These are phyloP conservation scores for Silurus asotus DNA, from an alignment of 2,113 vertebrate species.

Conservation along the genomic window DNA sequence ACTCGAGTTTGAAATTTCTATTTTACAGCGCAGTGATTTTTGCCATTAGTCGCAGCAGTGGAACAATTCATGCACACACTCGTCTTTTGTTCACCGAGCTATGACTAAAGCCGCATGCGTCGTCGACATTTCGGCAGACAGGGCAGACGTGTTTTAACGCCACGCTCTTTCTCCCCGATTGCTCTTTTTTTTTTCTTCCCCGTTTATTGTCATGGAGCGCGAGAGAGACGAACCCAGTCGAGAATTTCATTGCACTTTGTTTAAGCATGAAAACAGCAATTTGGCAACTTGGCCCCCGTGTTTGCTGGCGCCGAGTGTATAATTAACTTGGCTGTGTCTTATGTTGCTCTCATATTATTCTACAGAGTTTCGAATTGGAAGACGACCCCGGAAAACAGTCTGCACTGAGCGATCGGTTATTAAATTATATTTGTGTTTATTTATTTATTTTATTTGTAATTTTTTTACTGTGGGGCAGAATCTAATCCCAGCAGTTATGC, in stretches of 20 bases:
- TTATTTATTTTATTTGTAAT: not conserved
- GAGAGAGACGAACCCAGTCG: conserved; percentile 62
- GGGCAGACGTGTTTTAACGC: conserved; percentile 68
- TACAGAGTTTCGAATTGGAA: conserved; percentile 22
- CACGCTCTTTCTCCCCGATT: conserved; percentile 51
- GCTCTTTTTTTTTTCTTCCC: conserved; percentile 47
- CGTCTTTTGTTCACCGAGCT: conserved; percentile 74
- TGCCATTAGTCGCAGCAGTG: conserved; percentile 73
- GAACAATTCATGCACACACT: conserved; percentile 69
- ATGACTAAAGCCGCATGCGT: conserved; percentile 71
- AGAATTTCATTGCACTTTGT: conserved; percentile 65
- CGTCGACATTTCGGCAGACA: conserved; percentile 59
- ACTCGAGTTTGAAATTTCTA: conserved; percentile 80
- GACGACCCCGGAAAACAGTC: not conserved
- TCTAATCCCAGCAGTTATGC: not conserved
- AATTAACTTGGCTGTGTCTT: conserved; percentile 34
- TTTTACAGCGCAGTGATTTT: conserved; percentile 79
- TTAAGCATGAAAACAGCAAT: conserved; percentile 62
- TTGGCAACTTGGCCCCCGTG: conserved; percentile 51
- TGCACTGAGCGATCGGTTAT: not conserved
- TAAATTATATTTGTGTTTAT: not conserved
- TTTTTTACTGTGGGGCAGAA: not conserved
- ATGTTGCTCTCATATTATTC: conserved; percentile 25
- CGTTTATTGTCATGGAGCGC: conserved; percentile 43
- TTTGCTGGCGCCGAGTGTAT: conserved; percentile 35